Percentiles rank a stretch among this genome's conserved stretches.
phyloP scores from a whole-genome alignment of 2,113 vertebrate genomes.

The Alligator mississippiensis region DNA sequence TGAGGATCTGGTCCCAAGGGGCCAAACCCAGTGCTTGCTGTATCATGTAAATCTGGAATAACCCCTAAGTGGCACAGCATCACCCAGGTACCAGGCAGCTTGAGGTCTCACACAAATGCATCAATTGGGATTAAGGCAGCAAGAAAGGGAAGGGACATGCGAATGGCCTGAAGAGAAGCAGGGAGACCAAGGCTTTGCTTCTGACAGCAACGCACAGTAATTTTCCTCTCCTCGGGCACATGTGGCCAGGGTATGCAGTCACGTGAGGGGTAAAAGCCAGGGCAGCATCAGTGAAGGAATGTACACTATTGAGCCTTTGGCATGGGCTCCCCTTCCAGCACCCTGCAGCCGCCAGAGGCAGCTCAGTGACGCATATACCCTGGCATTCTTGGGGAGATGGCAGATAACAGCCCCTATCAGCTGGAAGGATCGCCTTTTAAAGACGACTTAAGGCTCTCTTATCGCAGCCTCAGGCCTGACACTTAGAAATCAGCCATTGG shows the following conservation, averaged over 20 bases:
- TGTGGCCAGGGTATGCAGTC: background rate
- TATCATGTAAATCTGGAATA: background rate
- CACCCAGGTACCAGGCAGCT: background rate
- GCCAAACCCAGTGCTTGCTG: background rate
- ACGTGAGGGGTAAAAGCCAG: background rate
- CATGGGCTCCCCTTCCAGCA: background rate
- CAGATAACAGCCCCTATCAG: constrained; percentile 63
- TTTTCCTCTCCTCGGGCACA: background rate
- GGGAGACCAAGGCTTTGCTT: background rate
- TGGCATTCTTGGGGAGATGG: constrained; percentile 62
- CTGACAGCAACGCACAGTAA: background rate
- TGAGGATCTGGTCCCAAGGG: background rate
- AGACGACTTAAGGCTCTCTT: constrained; percentile 56
- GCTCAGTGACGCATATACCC: constrained; percentile 48
- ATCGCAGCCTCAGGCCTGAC: constrained; percentile 54
- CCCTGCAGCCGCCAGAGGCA: constrained; percentile 29
- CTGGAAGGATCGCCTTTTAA: constrained; percentile 44
- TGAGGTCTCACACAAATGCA: background rate
- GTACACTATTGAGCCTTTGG: background rate
- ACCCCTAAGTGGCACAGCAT: background rate
- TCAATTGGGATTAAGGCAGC: background rate
- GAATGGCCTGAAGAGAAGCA: no score
- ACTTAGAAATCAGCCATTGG: constrained; percentile 12
- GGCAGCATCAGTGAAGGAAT: constrained; percentile 21
- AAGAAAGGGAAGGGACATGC: background rate